Evolutionary conservation across 2,888 invertebrate species (phyloP).

Genomic region (Celastrina argiolus): DNA sequence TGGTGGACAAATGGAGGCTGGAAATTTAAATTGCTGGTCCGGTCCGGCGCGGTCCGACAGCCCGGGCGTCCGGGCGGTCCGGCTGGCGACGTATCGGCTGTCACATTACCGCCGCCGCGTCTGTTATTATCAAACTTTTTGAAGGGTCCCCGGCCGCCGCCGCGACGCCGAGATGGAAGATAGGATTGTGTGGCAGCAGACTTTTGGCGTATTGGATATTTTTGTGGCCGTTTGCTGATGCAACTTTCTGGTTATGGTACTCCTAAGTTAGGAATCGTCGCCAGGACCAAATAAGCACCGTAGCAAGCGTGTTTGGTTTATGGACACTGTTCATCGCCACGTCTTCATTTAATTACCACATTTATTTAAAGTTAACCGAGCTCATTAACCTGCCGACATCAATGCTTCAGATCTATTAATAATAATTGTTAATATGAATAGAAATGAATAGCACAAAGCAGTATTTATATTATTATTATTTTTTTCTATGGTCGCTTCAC

Average conservation of each 20-base stretch:
- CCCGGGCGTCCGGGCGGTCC: conserved; percentile 29
- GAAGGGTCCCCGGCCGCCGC: conserved; percentile 71
- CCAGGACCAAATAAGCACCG: too few relatives aligned
- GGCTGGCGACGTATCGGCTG: conserved; percentile 75
- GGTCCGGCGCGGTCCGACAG: conserved; percentile 38
- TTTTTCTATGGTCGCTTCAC: too few relatives aligned
- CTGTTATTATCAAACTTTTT: conserved; percentile 76
- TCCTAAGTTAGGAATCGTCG: too few relatives aligned
- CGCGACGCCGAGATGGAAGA: conserved; percentile 55
- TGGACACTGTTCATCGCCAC: too few relatives aligned
- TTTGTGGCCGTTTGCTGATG: neutral
- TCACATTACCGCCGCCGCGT: conserved; percentile 67
- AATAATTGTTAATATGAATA: too few relatives aligned
- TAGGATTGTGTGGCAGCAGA: conserved; percentile 40
- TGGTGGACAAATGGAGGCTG: conserved; percentile 45
- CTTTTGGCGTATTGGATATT: conserved; percentile 21
- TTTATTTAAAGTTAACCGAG: too few relatives aligned
- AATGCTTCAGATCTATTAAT: too few relatives aligned
- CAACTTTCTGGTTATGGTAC: neutral
- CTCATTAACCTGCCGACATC: too few relatives aligned
- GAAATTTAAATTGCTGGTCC: conserved; percentile 56
- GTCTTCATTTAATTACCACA: too few relatives aligned
- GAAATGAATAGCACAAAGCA: too few relatives aligned
- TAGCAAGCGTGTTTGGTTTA: too few relatives aligned
- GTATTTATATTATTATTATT: too few relatives aligned